A percentile compares a stretch with the other conserved stretches of the same genome.
These are phyloP conservation scores for Cheilosia vernalis DNA, from an alignment of 2,888 invertebrate genomes.

Conservation along the genomic window DNA sequence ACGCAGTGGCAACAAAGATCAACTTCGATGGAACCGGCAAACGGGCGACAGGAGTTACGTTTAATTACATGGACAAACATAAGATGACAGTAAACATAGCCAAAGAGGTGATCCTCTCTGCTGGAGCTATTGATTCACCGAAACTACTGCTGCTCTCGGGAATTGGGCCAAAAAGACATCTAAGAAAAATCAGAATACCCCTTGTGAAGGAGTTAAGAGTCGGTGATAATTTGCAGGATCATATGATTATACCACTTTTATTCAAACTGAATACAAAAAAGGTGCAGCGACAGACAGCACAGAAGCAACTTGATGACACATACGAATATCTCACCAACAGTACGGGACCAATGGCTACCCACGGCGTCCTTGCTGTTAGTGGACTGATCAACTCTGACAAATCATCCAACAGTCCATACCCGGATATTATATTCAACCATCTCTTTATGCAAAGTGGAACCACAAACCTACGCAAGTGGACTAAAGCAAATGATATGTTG, in stretches of 20 bases:
- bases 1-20: constrained; percentile 84
- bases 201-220: constrained; percentile 82
- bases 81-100: constrained; percentile 66
- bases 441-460: constrained; percentile 77
- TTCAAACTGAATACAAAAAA: constrained; percentile 80
- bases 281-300: constrained; percentile 30
- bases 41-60: constrained; percentile 83
- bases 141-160: constrained; percentile 78
- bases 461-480: neutral
- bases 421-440: constrained; percentile 83
- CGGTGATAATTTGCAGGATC: constrained; percentile 90
- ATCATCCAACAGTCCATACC: constrained; percentile 82
- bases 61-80: constrained; percentile 81
- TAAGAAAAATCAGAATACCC: constrained; percentile 74
- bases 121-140: constrained; percentile 79
- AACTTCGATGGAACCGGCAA: constrained; percentile 82
- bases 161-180: constrained; percentile 76
- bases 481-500: constrained; percentile 5
- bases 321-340: constrained; percentile 82
- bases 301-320: constrained; percentile 64
- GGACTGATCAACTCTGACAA: constrained; percentile 84
- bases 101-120: constrained; percentile 77
- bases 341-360: constrained; percentile 72
- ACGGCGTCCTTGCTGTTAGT: constrained; percentile 81
- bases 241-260: constrained; percentile 85